Evolutionary conservation across 2,113 vertebrate species (phyloP), one percentile per base, ranked within the genome.

Genomic region (Polyodon spathula): DNA sequence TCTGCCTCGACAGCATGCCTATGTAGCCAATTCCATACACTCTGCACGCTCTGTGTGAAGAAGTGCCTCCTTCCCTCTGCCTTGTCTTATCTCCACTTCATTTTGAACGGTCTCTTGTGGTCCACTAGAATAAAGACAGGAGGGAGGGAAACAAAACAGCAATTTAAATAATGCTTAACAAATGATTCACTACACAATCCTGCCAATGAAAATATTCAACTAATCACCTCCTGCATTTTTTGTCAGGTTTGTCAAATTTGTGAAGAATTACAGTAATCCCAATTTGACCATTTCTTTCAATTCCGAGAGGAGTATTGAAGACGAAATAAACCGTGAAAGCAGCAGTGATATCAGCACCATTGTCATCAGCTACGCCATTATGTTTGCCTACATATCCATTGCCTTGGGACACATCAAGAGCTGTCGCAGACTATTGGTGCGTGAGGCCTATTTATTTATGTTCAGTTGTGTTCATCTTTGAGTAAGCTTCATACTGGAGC

Each of bases 381-480:
- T 99, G 96, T 98, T 99, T 38, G 1, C 93, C 57, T 99, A 99
- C 78, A 91, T 99, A 73, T 94, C 95, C 0, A 60, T 97, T 62
- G 92, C 95, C 38, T 66, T 99, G 76, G 96, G 95, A 5, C 92
- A 87, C 75, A 93, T 97, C 67, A 71, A 78, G 51, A 93, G 91
- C 79, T 86, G 68, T 56, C 15, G 52, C 27, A 87, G 86, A 46
- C 10, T 95, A 11, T 66, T 95, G 90, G 96, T 99, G 74, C n/a
- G 85, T 63, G 37, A 63, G 40, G 58, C 40, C 1, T 37, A 14
- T 27, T 27, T 27, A 27, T 27, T 27, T 27, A 27, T 27, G 27
- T 27, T 27, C 27, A 27, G 27, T 27, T 27, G 27, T 27, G 27
- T 27, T 27, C 27, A 27, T 27, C 27, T 27, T 1, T 27, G 27